Base-by-base conservation (phyloP, 1,140 invertebrate genomes). In the Leucophenga varia region DNA sequence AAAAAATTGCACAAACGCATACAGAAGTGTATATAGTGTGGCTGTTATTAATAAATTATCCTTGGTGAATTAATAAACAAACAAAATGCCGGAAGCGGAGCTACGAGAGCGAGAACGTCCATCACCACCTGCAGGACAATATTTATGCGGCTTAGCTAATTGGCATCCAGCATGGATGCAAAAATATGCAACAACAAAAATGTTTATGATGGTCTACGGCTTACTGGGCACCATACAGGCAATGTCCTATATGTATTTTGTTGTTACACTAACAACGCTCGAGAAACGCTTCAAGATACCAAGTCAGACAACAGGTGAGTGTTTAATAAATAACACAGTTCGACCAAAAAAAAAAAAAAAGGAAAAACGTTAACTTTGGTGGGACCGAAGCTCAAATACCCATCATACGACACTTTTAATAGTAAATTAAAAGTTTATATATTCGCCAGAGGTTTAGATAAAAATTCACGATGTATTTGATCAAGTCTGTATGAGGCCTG, bases 281-380 rank as follows among this genome's bases (percentile, higher is more conserved):
- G 86, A 88, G 61, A 87, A 84, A 59, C 76, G 85, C 50, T 88
- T 87, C 56, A 85, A 86, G 61, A 85, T 87, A 57, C 82, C 84
- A 17, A 87, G 84, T 61, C 82, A 80, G 64, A 83, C 84, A 3
- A 86, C 84, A 58, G 86, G 86, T 84, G 65, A 76, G 64, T 47
- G n/a, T n/a, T n/a, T n/a, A n/a, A n/a, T n/a, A n/a, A n/a, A n/a
- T n/a, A n/a, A n/a, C n/a, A n/a, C n/a, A n/a, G n/a, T 35, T 44
- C 28, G 13, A 18, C 3, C 22, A 10, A 30, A n/a, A 13, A 5
- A 13, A 8, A 14, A 37, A n/a, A n/a, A n/a, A n/a, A n/a, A n/a
- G n/a, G n/a, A n/a, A n/a, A n/a, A n/a, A n/a, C n/a, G n/a, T n/a
- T n/a, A n/a, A n/a, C n/a, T n/a, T n/a, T n/a, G n/a, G n/a, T n/a